Base-by-base conservation (phyloP, 2,888 invertebrate species). In the Drosophila monieri region DNA sequence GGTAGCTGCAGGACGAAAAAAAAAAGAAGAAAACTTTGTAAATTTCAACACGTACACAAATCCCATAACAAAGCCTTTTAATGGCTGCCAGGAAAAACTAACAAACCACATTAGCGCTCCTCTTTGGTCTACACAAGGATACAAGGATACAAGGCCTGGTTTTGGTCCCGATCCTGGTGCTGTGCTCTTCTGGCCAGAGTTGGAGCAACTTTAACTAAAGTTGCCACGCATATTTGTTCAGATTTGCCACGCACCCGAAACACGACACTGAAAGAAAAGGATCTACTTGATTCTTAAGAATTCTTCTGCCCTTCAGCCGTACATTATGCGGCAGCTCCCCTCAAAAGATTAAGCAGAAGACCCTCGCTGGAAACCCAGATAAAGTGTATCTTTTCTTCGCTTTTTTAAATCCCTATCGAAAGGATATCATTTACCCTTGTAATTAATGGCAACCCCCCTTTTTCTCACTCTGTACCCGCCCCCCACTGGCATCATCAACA, bases 21-120 rank as follows among this genome's bases (percentile, higher is more conserved):
- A 18, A 57, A 66, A 37, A 41, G 18, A 18, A 15, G 25, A 18
- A 57, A 66, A 83, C 72, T 80, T 83, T 88, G 81, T 76, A 85
- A 88, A 85, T 87, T 83, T 83, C 88, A 88, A 83, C 88, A 88
- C 83, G 83, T 83, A 80, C 88, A 87, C 88, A 83, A 84, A 88
- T 85, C 88, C 85, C 85, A 78, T 62, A 72, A 85, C 80, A 88
- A 81, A 81, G 88, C 88, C 87, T 77, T 81, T 88, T 81, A 81
- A 81, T 81, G 81, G 87, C 88, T 84, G 70, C 74, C 55, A 41
- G 77, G 77, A 83, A 86, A 88, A 86, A 80, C 88, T 88, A 80
- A 80, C 80, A 80, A 80, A 88, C 87, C 88, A 73, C 88, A 88
- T 87, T 88, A 88, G 85, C 70, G 66, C 54, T 23, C 58, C 48